Evolutionary conservation across 2,797 vertebrate genomes (phyloP).

Genomic region (Nothura maculosa): DNA sequence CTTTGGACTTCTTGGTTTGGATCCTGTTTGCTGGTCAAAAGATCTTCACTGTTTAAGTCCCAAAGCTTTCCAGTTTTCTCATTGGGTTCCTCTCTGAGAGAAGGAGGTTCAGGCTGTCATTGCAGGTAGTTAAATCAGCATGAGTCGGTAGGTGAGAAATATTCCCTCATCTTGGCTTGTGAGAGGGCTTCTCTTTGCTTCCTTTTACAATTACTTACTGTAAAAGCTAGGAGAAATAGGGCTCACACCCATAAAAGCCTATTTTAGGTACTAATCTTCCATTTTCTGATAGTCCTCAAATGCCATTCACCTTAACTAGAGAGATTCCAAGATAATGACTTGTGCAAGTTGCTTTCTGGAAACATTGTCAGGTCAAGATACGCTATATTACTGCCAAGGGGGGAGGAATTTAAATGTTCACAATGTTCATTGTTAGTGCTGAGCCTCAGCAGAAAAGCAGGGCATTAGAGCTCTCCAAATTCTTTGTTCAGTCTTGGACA

Average conservation of each 20-base stretch:
- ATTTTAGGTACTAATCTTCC: background rate
- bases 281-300: background rate
- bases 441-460: background rate
- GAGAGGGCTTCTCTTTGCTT: background rate
- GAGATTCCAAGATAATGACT: constrained; percentile 30
- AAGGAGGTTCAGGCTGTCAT: background rate
- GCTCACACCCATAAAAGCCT: background rate
- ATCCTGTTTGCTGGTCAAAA: background rate
- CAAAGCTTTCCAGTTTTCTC: background rate
- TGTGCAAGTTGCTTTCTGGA: background rate
- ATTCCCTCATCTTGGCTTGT: background rate
- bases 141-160: background rate
- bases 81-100: fast-evolving
- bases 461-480: background rate
- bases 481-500: background rate
- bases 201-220: background rate
- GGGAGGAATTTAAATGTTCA: constrained; percentile 7
- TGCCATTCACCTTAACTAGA: background rate
- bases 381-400: background rate
- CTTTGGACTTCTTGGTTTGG: background rate
- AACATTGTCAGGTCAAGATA: background rate
- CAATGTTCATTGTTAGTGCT: background rate
- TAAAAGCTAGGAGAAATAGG: background rate
- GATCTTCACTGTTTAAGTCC: background rate
- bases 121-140: background rate